These are phyloP conservation scores for Ethmia dodecea DNA, from an alignment of 2,888 invertebrate genomes.

Conservation along the genomic window DNA sequence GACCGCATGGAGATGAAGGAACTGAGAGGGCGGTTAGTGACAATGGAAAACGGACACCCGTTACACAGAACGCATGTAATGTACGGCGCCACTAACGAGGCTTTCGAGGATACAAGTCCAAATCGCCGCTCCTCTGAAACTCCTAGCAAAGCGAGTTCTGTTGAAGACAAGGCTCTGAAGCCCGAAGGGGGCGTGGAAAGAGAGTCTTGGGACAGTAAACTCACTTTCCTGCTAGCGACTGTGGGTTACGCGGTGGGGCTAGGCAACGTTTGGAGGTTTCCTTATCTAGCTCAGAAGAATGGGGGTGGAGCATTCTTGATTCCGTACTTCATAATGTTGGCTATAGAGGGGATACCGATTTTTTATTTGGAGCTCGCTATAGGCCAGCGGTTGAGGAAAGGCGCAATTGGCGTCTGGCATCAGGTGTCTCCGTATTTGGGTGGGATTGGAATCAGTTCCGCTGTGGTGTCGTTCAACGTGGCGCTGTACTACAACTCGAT, in stretches of 20 bases:
- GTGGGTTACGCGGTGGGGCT: constrained; percentile 96
- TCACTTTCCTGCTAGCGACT: constrained; percentile 95
- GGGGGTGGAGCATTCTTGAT: constrained; percentile 98
- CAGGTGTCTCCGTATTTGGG: constrained; percentile 93
- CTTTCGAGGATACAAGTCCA: constrained; percentile 79
- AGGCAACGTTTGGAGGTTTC: constrained; percentile 97
- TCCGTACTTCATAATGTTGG: constrained; percentile 96
- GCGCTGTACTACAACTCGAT: constrained; percentile 98
- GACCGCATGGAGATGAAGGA: constrained; percentile 93
- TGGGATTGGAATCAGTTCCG: constrained; percentile 95
- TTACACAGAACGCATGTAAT: constrained; percentile 70
- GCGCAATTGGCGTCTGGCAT: constrained; percentile 97
- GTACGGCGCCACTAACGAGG: constrained; percentile 93
- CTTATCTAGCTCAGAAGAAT: constrained; percentile 95
- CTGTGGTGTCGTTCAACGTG: constrained; percentile 97
- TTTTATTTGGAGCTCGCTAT: constrained; percentile 97
- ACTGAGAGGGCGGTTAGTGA: constrained; percentile 86
- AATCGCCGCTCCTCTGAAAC: constrained; percentile 59
- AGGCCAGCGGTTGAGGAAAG: constrained; percentile 94
- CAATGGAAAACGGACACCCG: constrained; percentile 81
- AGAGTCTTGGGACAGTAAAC: constrained; percentile 95
- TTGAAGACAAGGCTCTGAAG: constrained; percentile 80
- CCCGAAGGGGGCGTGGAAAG: constrained; percentile 87
- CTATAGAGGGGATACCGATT: constrained; percentile 96
- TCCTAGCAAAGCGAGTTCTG: constrained; percentile 80